phyloP scores from a whole-genome alignment of 2,113 vertebrate genomes.

The Poeciliopsis retropinna region DNA sequence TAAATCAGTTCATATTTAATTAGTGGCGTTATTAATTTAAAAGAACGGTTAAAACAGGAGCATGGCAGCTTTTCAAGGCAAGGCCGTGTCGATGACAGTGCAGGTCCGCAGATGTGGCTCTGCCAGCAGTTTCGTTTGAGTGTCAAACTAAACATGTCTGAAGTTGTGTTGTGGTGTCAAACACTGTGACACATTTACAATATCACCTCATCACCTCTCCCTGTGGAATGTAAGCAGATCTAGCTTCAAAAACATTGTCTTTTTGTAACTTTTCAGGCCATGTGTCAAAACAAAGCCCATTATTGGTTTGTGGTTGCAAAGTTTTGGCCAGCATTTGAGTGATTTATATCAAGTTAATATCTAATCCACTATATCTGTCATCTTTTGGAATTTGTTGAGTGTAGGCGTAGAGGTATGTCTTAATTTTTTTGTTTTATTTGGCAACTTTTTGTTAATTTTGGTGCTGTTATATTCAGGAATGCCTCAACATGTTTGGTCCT shows the following conservation, averaged over 20 bases:
- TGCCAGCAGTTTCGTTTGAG: slow-evolving; percentile 37
- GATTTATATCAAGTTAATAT: neutral
- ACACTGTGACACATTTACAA: slow-evolving; percentile 13
- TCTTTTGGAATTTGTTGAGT: neutral
- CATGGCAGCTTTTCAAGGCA: slow-evolving; percentile 13
- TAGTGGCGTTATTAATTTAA: slow-evolving; percentile 40
- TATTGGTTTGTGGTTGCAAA: neutral
- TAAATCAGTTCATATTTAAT: slow-evolving; percentile 51
- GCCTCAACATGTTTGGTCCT: too few species aligned
- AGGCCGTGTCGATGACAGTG: slow-evolving; percentile 19
- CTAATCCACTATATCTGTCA: neutral
- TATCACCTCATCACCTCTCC: neutral
- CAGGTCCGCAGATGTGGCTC: slow-evolving; percentile 28
- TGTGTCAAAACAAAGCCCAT: too few species aligned
- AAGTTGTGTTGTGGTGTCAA: slow-evolving; percentile 28
- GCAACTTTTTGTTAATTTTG: neutral
- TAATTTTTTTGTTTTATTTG: neutral
- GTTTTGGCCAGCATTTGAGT: neutral
- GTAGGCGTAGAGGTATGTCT: neutral
- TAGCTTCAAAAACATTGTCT: neutral
- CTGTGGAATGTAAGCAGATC: neutral
- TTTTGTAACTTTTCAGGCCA: too few species aligned
- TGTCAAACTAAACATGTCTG: slow-evolving; percentile 47
- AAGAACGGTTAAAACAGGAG: slow-evolving; percentile 17
- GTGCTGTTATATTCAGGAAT: neutral